Conservation (phyloP, 2,888 invertebrate species). For the Invenusta paracnida region DNA sequence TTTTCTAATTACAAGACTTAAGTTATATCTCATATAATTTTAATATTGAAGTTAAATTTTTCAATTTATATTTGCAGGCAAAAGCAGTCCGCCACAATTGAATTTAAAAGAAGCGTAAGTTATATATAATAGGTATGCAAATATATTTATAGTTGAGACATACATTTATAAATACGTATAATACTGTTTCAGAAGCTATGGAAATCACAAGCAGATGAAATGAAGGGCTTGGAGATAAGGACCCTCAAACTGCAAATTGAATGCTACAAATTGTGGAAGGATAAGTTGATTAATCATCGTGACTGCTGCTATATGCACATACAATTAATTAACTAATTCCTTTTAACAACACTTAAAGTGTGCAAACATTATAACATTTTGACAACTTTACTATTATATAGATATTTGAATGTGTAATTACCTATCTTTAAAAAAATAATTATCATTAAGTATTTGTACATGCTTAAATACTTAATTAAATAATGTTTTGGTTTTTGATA, state of each 20-base stretch:
- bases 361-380: background rate
- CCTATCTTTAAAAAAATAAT: too few species aligned
- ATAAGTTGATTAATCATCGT: background rate
- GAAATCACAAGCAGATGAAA: background rate
- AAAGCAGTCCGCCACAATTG: background rate
- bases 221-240: background rate
- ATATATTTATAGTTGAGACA: background rate
- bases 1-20: background rate
- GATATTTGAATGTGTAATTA: too few species aligned
- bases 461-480: background rate
- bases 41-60: background rate
- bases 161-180: background rate
- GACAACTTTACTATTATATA: background rate
- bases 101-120: background rate
- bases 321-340: background rate
- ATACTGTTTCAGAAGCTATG: background rate
- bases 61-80: background rate
- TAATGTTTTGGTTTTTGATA: background rate
- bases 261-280: background rate
- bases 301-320: background rate
- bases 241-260: background rate
- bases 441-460: background rate
- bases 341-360: background rate
- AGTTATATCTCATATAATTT: background rate
- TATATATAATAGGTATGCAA: background rate